Evolutionary conservation across 2,113 vertebrate species (phyloP).

Genomic region (Halcyon malimbica): DNA sequence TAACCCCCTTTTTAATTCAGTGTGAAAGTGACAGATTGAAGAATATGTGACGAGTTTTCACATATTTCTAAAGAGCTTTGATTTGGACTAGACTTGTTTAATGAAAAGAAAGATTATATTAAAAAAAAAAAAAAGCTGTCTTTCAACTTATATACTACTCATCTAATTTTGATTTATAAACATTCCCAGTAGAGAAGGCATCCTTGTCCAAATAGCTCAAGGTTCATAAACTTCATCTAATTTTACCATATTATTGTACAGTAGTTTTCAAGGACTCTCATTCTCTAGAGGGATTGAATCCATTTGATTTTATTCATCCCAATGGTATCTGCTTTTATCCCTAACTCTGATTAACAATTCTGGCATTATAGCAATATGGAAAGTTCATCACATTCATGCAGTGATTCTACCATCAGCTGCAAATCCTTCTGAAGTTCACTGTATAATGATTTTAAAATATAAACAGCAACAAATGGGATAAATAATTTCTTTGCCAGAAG

Average conservation of each 20-base stretch:
- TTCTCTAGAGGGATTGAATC: constrained; percentile 3
- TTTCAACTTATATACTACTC: constrained; percentile 24
- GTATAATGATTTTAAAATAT: constrained; percentile 10
- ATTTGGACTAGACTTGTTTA: constrained; percentile 14
- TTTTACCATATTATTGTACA: constrained; percentile 30
- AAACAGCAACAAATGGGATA: constrained; percentile 50
- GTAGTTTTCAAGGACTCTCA: constrained; percentile 51
- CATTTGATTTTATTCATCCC: constrained; percentile 62
- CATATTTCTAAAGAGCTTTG: constrained; percentile 25
- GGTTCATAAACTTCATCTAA: constrained; percentile 49
- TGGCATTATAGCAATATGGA: constrained; percentile 10
- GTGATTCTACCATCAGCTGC: constrained; percentile 20
- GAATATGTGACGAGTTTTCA: neutral
- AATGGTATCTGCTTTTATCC: constrained; percentile 39
- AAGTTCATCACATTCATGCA: constrained; percentile 4
- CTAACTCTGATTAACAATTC: constrained; percentile 25
- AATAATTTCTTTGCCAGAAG: constrained; percentile 16
- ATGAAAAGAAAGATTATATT: neutral
- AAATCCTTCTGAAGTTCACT: constrained; percentile 26
- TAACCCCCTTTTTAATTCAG: neutral
- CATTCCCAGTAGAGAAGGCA: constrained; percentile 4
- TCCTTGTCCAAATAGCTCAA: constrained; percentile 27
- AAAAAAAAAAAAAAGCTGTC: neutral
- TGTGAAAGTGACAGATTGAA: constrained; percentile 5
- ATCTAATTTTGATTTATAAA: constrained; percentile 54